Percentiles rank a stretch among this genome's conserved stretches.
Conservation (phyloP, 2,113 vertebrate genomes). For the Nothocercus nigrocapillus region DNA sequence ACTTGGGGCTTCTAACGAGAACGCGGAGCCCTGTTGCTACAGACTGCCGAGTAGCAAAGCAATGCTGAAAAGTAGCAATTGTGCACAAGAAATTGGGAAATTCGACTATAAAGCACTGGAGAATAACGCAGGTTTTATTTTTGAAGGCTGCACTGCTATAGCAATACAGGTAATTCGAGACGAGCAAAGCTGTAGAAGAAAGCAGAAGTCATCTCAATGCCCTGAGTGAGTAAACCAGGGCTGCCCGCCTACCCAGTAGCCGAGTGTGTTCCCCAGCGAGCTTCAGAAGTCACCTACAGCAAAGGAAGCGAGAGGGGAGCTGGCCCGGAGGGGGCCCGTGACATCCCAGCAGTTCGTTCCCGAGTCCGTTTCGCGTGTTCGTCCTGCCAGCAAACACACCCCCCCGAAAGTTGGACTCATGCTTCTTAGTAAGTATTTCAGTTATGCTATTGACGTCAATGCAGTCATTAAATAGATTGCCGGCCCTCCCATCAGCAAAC, state of each 20-base stretch:
- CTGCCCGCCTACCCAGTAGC: background rate
- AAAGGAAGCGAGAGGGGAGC: too few species aligned
- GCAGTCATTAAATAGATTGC: conserved; percentile 95
- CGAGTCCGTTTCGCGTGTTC: conserved; percentile 84
- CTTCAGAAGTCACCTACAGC: background rate
- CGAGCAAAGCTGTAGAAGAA: background rate
- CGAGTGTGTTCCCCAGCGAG: background rate
- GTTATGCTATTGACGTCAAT: conserved; percentile 99
- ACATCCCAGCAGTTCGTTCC: conserved; percentile 68
- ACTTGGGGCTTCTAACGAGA: background rate
- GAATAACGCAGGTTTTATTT: background rate
- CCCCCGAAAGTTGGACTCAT: conserved; percentile 86
- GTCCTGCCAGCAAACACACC: conserved; percentile 73
- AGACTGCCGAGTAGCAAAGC: background rate
- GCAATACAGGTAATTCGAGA: background rate
- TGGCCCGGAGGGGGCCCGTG: background rate
- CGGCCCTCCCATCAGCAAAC: conserved; percentile 86
- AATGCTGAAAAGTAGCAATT: background rate
- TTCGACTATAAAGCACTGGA: background rate
- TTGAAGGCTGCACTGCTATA: background rate
- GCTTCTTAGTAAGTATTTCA: conserved; percentile 97
- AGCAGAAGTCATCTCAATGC: background rate
- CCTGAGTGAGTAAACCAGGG: background rate
- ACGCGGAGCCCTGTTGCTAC: background rate
- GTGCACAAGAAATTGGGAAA: background rate